A percentile compares a stretch with the other conserved stretches of the same genome.
Conservation (phyloP, 2,113 vertebrate species). For the Dicrurus megarhynchus region DNA sequence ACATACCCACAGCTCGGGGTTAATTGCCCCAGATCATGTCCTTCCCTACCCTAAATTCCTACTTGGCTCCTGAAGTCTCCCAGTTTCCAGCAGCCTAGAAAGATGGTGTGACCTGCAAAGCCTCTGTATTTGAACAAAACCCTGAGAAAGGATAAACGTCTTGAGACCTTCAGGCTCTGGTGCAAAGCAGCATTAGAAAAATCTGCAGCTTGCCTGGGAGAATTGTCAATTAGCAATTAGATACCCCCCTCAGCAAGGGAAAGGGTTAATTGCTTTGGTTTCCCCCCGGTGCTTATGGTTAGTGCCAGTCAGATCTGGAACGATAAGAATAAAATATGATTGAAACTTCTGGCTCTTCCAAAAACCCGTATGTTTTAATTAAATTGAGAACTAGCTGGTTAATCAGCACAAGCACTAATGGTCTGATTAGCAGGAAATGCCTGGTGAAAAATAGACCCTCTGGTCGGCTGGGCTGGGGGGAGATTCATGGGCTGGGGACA, state of each 20-base stretch:
- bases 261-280: constrained; percentile 57
- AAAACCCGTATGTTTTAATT: constrained; percentile 41
- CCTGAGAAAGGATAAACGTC: background rate
- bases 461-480: background rate
- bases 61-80: background rate
- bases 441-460: background rate
- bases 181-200: background rate
- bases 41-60: background rate
- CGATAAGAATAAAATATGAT: constrained; percentile 29
- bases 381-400: constrained; percentile 52
- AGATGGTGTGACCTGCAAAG: background rate
- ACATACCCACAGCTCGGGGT: background rate
- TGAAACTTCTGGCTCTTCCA: constrained; percentile 26
- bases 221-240: background rate
- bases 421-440: constrained; percentile 52
- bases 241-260: background rate
- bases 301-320: constrained; percentile 13
- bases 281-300: background rate
- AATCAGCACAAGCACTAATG: constrained; percentile 56
- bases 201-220: background rate
- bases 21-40: accelerated
- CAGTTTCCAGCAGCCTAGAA: background rate
- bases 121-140: background rate
- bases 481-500: background rate
- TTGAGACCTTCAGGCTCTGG: background rate